phyloP scores from a whole-genome alignment of 2,113 vertebrate species.

The Chascanopsetta lugubris region DNA sequence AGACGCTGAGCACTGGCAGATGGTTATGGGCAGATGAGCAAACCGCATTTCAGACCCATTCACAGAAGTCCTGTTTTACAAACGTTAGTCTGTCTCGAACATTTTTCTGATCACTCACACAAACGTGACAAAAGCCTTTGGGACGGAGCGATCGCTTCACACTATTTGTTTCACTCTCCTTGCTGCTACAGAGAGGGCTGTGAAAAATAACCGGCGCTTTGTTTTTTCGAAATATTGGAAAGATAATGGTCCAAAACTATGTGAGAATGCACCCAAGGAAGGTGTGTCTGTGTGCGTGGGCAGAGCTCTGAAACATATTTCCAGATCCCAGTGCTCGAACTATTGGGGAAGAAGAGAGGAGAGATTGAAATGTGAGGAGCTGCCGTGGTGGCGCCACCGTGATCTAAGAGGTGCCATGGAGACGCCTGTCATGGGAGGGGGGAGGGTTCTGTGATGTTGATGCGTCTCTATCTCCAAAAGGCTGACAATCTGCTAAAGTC shows the following conservation, averaged over 20 bases:
- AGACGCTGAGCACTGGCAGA: background rate
- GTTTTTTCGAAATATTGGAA: background rate
- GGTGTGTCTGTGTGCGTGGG: conserved; percentile 17
- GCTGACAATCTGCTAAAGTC: conserved; percentile 66
- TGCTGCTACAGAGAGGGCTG: background rate
- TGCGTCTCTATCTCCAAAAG: conserved; percentile 66
- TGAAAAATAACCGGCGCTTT: background rate
- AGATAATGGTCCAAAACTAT: background rate
- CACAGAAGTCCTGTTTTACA: background rate
- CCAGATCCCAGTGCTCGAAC: conserved; percentile 40
- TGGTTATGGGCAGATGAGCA: background rate
- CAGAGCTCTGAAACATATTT: conserved; percentile 48
- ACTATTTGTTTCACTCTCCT: background rate
- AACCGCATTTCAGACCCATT: background rate
- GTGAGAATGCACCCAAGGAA: background rate
- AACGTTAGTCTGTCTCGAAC: background rate
- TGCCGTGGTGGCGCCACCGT: conserved; percentile 56
- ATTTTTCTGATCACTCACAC: background rate
- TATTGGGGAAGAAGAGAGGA: conserved; percentile 55
- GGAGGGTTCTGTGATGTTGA: conserved; percentile 69
- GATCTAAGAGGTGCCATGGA: conserved; percentile 75
- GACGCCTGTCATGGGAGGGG: conserved; percentile 65
- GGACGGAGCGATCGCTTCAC: background rate
- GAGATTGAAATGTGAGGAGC: conserved; percentile 66
- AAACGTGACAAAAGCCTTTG: background rate